Evolutionary conservation across 2,888 invertebrate genomes (phyloP).

Genomic region (Sepioteuthis lessoniana): DNA sequence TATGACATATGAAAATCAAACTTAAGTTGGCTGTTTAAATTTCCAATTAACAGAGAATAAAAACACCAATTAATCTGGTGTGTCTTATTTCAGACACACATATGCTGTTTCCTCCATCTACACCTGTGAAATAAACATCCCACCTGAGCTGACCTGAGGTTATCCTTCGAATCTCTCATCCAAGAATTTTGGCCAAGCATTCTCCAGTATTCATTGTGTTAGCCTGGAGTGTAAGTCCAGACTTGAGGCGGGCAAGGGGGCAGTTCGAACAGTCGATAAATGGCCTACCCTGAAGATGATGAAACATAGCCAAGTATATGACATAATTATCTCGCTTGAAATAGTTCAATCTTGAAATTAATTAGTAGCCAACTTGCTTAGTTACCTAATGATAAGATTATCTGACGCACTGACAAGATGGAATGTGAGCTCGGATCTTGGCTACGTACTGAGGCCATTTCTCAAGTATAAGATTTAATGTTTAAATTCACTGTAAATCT

Average conservation of each 20-base stretch:
- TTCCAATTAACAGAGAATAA: not conserved
- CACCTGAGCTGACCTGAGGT: constrained; percentile 6
- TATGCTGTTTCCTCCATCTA: not conserved
- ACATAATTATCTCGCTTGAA: constrained; percentile 33
- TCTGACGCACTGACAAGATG: constrained; percentile 11
- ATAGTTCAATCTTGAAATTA: constrained; percentile 33
- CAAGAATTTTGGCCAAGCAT: constrained; percentile 33
- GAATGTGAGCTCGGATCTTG: not conserved
- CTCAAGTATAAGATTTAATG: not conserved
- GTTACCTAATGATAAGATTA: constrained; percentile 33
- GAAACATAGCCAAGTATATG: constrained; percentile 33
- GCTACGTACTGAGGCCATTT: not conserved
- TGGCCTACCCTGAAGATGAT: constrained; percentile 4
- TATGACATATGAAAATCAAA: no score
- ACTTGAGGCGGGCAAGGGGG: not conserved
- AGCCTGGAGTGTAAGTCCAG: not conserved
- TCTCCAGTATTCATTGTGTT: not conserved
- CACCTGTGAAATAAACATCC: not conserved
- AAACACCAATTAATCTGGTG: not conserved
- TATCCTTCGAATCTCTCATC: not conserved
- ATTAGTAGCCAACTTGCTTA: constrained; percentile 13
- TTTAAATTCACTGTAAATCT: not conserved
- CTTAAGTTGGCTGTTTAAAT: not conserved
- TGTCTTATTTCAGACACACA: not conserved
- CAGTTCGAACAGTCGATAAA: not conserved